phyloP scores from a whole-genome alignment of 2,888 invertebrate genomes.

The Thereva unica region DNA sequence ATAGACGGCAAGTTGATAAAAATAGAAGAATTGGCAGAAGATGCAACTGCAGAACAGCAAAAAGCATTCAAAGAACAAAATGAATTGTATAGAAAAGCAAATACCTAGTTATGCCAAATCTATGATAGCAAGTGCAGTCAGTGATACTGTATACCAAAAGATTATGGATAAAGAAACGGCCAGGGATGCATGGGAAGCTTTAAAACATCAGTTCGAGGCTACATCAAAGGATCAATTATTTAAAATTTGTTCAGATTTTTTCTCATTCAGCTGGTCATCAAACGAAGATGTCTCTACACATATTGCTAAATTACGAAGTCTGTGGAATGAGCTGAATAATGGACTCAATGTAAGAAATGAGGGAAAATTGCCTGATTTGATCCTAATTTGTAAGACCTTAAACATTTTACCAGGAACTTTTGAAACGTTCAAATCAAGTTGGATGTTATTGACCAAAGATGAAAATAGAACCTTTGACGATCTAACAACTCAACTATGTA shows the following conservation, averaged over 20 bases:
- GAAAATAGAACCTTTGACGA: constrained; percentile 35
- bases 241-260: constrained; percentile 49
- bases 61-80: constrained; percentile 39
- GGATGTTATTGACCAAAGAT: constrained; percentile 47
- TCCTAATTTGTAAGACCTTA: constrained; percentile 46
- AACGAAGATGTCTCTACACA: constrained; percentile 48
- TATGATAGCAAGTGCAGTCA: constrained; percentile 48
- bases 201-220: constrained; percentile 46
- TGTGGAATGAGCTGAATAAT: constrained; percentile 47
- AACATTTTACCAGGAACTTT: constrained; percentile 43
- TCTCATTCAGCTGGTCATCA: constrained; percentile 47
- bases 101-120: constrained; percentile 51
- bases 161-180: constrained; percentile 51
- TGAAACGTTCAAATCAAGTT: constrained; percentile 44
- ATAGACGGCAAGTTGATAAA: constrained; percentile 34
- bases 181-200: constrained; percentile 47
- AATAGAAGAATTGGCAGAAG: constrained; percentile 19
- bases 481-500: constrained; percentile 30
- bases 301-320: constrained; percentile 45
- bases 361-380: constrained; percentile 44
- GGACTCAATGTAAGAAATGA: constrained; percentile 45
- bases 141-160: constrained; percentile 49
- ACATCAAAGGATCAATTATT: constrained; percentile 50
- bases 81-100: constrained; percentile 48
- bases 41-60: constrained; percentile 39